Evolutionary conservation across 2,113 vertebrate species (phyloP), one percentile per base, ranked within the genome.

Genomic region (Gila orcuttii): DNA sequence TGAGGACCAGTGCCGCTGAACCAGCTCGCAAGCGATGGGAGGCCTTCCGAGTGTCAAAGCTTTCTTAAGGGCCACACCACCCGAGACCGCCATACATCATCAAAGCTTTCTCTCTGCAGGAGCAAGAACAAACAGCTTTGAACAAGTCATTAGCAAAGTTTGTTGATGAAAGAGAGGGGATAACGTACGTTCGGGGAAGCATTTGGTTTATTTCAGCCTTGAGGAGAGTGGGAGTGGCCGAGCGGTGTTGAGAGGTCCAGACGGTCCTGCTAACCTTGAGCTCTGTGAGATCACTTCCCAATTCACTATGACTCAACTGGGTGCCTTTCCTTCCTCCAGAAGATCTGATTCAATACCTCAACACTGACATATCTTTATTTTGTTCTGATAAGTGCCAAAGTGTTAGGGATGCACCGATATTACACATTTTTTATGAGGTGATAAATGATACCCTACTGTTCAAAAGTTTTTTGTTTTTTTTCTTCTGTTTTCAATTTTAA

Each of bases 41-140:
- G 81, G 90, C 88, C 90, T 90, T 92, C 74, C 79, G 81, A 89
- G 91, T 93, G 93, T 94, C 91, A 92, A 89, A 91, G 89, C 84
- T 88, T 91, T 92, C 89, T 57, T 92, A 92, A 91, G 90, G 91
- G 91, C 92, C 88, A 91, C 89, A 82, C 90, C 90, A 93, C 90
- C 89, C 89, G 84, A 92, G 88, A 91, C 91, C 88, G 88, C 88
- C 84, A 21, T 78, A 79, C 81, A 90, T 80, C 88, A 89, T 85
- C 81, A 68, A 71, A 86, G 82, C 50, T 39, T 50, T 50, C 57
- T 45, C 77, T 85, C 28, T 42, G 19, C 73, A 74, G 80, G 74
- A 82, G 68, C 62, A 78, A 74, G 76, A 86, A 52, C 57, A 74
- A 82, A 66, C 45, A 64, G 82, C 77, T 88, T 73, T 77, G 82